Evolutionary conservation across 2,888 invertebrate species (phyloP), one percentile per base, ranked within the genome.

Genomic region (Parnassius glacialis): DNA sequence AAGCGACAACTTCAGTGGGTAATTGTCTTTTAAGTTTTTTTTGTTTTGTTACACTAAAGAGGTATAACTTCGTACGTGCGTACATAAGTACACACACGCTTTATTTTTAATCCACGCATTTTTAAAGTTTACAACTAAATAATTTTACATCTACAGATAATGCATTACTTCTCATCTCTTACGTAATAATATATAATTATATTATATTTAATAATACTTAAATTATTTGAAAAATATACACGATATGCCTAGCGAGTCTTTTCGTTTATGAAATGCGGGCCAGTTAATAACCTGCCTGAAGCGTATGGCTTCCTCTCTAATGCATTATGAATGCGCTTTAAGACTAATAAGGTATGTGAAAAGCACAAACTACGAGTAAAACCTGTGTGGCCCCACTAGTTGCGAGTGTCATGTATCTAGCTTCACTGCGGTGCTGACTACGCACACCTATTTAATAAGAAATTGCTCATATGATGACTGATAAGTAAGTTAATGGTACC

Each of bases 391-490:
- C 80, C 82, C 73, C 78, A 73, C 72, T 72, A 73, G 76, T 76
- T 64, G 74, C 68, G 71, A 75, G 87, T 87, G 75, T 88, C 88
- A 70, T 70, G 76, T 87, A 73, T 70, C 86, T 78, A 81, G 80
- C 80, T 76, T 79, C 77, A 70, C 69, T 64, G 61, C 53, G 48
- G 57, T 59, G 88, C 87, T 88, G 85, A 87, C 82, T 68, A 34
- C 59, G 84, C 85, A 74, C 63, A 67, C 68, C 69, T 72, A 81
- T 74, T 88, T 88, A 86, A 75, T 74, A 79, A 74, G 84, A 87
- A 87, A 79, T 78, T 70, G 76, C 76, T 78, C 77, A 79, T 80
- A 76, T 73, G 79, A 81, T 83, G 76, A 80, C 74, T 78, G 79
- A 76, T 78, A 78, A 76, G 20, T 52, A 42, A 52, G 20, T 57